These are phyloP conservation scores for Noctilio leporinus DNA, from an alignment of 2,113 vertebrate species.

Conservation along the genomic window DNA sequence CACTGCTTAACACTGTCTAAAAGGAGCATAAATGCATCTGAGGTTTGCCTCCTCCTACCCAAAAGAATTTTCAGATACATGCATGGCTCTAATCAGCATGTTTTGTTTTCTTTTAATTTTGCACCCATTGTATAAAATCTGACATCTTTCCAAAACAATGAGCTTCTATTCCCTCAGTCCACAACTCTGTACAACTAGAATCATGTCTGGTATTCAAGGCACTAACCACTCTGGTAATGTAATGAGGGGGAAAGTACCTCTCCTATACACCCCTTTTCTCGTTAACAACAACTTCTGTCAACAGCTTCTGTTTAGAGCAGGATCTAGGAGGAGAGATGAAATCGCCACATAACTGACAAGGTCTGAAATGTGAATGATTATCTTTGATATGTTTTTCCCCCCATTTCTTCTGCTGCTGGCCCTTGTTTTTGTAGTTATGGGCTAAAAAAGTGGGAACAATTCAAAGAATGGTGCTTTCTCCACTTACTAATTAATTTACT, in stretches of 20 bases:
- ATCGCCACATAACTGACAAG: background rate
- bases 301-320: background rate
- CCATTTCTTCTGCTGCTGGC: background rate
- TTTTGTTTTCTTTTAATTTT: background rate
- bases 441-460: background rate
- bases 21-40: background rate
- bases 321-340: background rate
- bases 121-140: background rate
- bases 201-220: background rate
- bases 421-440: background rate
- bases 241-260: background rate
- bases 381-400: background rate
- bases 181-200: background rate
- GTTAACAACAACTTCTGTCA: background rate
- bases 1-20: background rate
- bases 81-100: background rate
- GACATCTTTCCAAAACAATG: background rate
- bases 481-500: slow-evolving; percentile 50
- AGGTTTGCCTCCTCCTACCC: background rate
- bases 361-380: background rate
- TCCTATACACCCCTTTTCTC: background rate
- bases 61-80: background rate
- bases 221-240: too few species aligned
- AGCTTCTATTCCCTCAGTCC: background rate
- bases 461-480: background rate